Conservation (phyloP, 2,888 invertebrate species). For the Nomada fucata region DNA sequence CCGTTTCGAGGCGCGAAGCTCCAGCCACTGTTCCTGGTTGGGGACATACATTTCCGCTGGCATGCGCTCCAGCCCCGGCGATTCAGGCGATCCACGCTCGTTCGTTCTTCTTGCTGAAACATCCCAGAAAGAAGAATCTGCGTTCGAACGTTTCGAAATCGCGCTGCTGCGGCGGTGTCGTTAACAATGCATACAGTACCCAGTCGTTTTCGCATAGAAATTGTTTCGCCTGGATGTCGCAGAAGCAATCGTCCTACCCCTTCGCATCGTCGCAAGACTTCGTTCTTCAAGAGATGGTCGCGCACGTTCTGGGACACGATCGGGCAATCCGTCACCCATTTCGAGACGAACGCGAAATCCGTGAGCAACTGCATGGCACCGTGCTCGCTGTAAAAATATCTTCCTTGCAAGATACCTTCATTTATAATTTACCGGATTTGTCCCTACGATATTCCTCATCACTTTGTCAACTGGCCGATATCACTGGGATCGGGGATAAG, state of each 20-base stretch:
- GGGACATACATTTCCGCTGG: conserved; percentile 97
- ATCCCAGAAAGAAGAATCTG: not conserved
- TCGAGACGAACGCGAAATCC: conserved; percentile 92
- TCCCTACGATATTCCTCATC: not conserved
- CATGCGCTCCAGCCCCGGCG: conserved; percentile 87
- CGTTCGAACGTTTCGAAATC: not conserved
- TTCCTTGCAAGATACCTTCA: not conserved
- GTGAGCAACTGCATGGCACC: conserved; percentile 92
- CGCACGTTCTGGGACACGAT: conserved; percentile 85
- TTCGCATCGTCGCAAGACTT: conserved; percentile 89
- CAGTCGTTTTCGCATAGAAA: conserved; percentile 87
- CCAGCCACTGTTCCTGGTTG: conserved; percentile 95
- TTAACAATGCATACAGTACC: conserved; percentile 47
- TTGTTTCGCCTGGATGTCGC: conserved; percentile 93
- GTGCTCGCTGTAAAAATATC: conserved; percentile 85
- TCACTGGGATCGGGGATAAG: no score
- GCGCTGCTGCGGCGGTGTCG: not conserved
- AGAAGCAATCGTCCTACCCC: conserved; percentile 93
- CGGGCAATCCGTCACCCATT: conserved; percentile 89
- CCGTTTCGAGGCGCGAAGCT: conserved; percentile 88
- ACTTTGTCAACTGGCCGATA: not conserved
- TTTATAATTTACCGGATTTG: no score
- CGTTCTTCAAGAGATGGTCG: conserved; percentile 84
- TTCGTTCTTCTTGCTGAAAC: conserved; percentile 74
- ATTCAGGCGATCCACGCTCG: conserved; percentile 80